Conservation (phyloP, 2,113 vertebrate species). For the Aphyosemion australe region DNA sequence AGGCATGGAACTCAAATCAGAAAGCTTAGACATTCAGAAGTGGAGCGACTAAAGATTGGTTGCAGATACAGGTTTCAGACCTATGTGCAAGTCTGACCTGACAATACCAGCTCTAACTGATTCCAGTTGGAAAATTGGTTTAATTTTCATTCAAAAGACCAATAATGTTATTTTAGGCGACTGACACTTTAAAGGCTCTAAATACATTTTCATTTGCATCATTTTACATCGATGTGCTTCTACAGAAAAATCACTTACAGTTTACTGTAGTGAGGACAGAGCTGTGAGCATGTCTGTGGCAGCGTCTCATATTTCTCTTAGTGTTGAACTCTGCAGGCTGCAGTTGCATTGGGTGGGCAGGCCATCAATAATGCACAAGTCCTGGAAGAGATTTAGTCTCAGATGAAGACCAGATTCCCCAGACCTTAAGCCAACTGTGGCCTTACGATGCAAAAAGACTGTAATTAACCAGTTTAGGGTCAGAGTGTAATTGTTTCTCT, state of each 20-base stretch:
- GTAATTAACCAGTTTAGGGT: no score
- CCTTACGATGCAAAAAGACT: not conserved
- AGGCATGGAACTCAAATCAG: slow-evolving; percentile 5
- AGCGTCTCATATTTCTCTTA: slow-evolving; percentile 49
- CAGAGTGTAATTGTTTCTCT: no score
- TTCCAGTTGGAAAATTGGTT: not conserved
- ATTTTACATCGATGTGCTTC: not conserved
- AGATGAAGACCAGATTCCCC: slow-evolving; percentile 27
- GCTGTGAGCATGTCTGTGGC: not conserved
- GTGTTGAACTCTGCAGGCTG: slow-evolving; percentile 21
- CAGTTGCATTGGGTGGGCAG: slow-evolving; percentile 4
- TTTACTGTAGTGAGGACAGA: slow-evolving; percentile 6
- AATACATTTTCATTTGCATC: not conserved
- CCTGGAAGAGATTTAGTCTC: slow-evolving; percentile 52
- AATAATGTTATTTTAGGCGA: not conserved
- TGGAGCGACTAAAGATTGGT: not conserved
- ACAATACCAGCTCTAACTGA: not conserved
- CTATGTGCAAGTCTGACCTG: not conserved
- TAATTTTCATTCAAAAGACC: not conserved
- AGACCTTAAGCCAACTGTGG: not conserved
- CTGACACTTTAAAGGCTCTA: not conserved
- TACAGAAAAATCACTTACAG: slow-evolving; percentile 6
- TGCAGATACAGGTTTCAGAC: no score
- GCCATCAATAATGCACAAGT: slow-evolving; percentile 62
- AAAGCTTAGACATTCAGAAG: slow-evolving; percentile 1